phyloP scores from a whole-genome alignment of 2,113 vertebrate species.

The Scortum barcoo region DNA sequence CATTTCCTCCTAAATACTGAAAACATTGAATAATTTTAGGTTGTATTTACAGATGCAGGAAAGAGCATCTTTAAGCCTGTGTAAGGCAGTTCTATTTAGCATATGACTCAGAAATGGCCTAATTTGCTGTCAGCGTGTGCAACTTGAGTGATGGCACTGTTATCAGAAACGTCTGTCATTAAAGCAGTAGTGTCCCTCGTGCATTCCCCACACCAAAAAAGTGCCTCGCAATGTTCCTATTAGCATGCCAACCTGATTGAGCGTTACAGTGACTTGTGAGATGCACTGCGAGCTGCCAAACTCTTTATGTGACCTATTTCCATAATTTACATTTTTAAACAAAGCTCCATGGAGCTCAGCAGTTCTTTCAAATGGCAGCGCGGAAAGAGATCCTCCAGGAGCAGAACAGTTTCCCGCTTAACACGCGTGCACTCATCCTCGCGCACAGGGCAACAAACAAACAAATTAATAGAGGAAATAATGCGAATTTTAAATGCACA shows the following conservation, averaged over 20 bases:
- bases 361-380: conserved; percentile 69
- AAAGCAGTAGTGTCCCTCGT: conserved; percentile 56
- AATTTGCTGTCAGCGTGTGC: conserved; percentile 66
- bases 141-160: conserved; percentile 57
- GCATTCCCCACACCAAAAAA: conserved; percentile 58
- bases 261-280: conserved; percentile 69
- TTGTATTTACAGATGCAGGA: conserved; percentile 53
- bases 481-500: conserved; percentile 60
- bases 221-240: conserved; percentile 69
- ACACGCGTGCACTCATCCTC: too few relatives aligned
- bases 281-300: conserved; percentile 73
- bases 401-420: conserved; percentile 35
- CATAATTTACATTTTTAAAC: conserved; percentile 85
- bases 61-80: conserved; percentile 39
- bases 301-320: conserved; percentile 84
- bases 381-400: conserved; percentile 64
- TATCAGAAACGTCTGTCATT: conserved; percentile 65
- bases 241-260: conserved; percentile 73
- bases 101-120: conserved; percentile 56
- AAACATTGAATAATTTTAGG: conserved; percentile 41
- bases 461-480: conserved; percentile 57
- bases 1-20: conserved; percentile 25
- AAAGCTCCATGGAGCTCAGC: conserved; percentile 75
- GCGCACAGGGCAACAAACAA: conserved; percentile 38
- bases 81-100: conserved; percentile 48